Evolutionary conservation across 2,888 invertebrate genomes (phyloP).

Genomic region (Sminthurides aquaticus): DNA sequence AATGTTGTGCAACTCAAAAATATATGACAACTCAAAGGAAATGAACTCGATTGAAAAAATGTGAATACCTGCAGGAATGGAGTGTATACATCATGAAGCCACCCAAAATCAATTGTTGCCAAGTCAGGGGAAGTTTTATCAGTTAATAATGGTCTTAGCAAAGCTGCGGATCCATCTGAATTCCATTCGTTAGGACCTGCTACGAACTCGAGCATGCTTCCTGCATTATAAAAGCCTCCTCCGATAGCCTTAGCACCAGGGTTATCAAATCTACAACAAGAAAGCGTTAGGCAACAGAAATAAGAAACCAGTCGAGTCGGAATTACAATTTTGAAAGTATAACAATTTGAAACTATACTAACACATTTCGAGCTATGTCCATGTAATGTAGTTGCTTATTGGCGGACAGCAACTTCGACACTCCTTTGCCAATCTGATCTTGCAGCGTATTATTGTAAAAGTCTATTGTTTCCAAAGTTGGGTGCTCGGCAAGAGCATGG

Average conservation of each 20-base stretch:
- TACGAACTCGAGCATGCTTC: conserved; percentile 48
- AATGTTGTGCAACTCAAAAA: conserved; percentile 15
- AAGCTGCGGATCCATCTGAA: conserved; percentile 49
- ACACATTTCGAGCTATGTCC: conserved; percentile 30
- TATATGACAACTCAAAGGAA: too few species aligned
- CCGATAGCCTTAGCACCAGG: conserved; percentile 44
- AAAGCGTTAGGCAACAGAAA: neutral
- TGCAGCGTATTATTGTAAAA: conserved; percentile 29
- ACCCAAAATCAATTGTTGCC: conserved; percentile 50
- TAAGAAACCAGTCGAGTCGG: neutral
- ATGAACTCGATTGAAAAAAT: too few species aligned
- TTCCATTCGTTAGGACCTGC: conserved; percentile 52
- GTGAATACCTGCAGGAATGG: conserved; percentile 46
- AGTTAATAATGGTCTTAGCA: conserved; percentile 47
- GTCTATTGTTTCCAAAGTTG: conserved; percentile 21
- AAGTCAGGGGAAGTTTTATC: conserved; percentile 45
- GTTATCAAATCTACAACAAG: conserved; percentile 18
- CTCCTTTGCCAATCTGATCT: conserved; percentile 29
- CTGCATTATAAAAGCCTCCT: conserved; percentile 49
- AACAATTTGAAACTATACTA: too few species aligned
- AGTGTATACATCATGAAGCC: conserved; percentile 49
- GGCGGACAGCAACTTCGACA: conserved; percentile 22
- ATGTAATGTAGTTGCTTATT: conserved; percentile 32
- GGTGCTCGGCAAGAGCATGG: conserved; percentile 25
- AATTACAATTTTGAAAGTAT: too few species aligned